Conservation (phyloP, 2,113 vertebrate species). For the Steatornis caripensis region DNA sequence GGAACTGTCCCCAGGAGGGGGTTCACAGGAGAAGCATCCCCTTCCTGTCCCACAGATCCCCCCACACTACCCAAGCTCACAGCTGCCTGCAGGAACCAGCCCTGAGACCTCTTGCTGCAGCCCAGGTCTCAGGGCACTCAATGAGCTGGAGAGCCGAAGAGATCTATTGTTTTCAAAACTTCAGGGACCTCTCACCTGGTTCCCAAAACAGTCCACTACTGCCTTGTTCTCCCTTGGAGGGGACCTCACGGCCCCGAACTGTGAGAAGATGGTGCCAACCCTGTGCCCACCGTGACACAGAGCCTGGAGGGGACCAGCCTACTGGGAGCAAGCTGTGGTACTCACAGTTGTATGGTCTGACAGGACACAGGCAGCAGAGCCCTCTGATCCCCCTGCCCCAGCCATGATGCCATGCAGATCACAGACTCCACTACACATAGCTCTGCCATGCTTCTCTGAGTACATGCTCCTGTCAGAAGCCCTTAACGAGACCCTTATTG, state of each 20-base stretch:
- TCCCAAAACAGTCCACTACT: background rate
- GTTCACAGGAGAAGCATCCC: background rate
- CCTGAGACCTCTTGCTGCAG: background rate
- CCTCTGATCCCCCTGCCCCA: background rate
- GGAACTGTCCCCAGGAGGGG: background rate
- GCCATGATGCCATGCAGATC: too few species aligned
- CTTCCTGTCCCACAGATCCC: background rate
- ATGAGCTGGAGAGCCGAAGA: background rate
- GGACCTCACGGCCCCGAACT: background rate
- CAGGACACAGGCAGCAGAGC: background rate
- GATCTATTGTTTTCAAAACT: background rate
- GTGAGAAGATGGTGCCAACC: background rate
- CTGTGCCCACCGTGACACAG: background rate
- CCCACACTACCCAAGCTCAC: too few species aligned
- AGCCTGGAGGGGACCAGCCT: background rate
- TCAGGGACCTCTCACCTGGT: background rate
- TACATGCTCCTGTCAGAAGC: background rate
- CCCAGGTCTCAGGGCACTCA: background rate
- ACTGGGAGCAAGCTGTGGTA: background rate
- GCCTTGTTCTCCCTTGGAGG: background rate
- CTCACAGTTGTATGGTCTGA: accelerated
- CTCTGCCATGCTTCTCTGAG: background rate
- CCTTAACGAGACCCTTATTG: too few species aligned
- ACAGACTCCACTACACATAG: too few species aligned
- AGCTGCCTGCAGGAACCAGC: background rate